Conservation (phyloP, 2,888 invertebrate species). For the Anarsia innoxiella region DNA sequence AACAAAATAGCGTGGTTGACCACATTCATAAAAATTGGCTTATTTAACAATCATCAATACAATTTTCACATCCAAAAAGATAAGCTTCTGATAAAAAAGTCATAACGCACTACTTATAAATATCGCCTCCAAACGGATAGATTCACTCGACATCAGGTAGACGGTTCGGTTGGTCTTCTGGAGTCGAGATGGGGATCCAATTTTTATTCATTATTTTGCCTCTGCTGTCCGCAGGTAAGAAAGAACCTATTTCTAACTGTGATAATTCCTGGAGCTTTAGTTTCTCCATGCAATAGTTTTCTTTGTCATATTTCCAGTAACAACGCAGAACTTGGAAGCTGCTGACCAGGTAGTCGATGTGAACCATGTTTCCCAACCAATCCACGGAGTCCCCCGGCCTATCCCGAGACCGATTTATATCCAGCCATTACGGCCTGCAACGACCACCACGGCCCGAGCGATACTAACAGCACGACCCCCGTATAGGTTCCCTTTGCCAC, state of each 20-base stretch:
- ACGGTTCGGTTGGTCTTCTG: too few relatives aligned
- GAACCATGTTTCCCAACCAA: neutral
- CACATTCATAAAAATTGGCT: too few relatives aligned
- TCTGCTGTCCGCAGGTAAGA: slow-evolving; percentile 33
- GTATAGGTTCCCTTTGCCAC: neutral
- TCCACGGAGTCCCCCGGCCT: slow-evolving; percentile 2
- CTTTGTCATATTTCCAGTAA: neutral
- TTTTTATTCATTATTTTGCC: slow-evolving; percentile 27
- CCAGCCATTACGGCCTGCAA: neutral
- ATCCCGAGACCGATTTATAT: slow-evolving; percentile 2
- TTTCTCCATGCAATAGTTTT: too few relatives aligned
- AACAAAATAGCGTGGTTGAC: too few relatives aligned
- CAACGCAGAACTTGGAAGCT: neutral
- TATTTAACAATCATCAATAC: too few relatives aligned
- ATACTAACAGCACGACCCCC: neutral
- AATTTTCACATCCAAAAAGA: too few relatives aligned
- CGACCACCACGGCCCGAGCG: neutral
- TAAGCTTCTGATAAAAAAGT: too few relatives aligned
- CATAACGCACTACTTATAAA: too few relatives aligned
- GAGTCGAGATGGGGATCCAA: slow-evolving; percentile 16
- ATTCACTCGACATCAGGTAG: too few relatives aligned
- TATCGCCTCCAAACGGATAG: too few relatives aligned
- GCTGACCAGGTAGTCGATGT: neutral
- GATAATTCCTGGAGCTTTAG: too few relatives aligned
- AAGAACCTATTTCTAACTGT: neutral